Conservation (phyloP, 2,113 vertebrate genomes). For the Balaeniceps rex region DNA sequence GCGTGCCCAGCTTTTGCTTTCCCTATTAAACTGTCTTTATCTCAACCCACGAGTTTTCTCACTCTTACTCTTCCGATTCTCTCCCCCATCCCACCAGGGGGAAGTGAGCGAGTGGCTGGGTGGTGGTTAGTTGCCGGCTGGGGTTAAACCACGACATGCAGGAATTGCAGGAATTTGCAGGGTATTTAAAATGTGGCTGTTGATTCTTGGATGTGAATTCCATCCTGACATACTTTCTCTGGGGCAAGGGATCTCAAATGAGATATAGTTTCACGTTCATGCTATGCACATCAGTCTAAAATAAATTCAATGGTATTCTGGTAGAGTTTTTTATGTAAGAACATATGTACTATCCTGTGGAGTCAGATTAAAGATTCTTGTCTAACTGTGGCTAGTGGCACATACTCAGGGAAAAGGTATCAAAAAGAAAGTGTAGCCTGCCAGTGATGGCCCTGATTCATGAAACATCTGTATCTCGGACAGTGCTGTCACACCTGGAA, state of each 20-base stretch:
- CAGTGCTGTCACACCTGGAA: background rate
- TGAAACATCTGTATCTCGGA: background rate
- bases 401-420: background rate
- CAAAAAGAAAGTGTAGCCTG: background rate
- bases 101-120: too few relatives aligned
- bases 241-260: background rate
- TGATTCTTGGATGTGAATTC: background rate
- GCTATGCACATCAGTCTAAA: background rate
- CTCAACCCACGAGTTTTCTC: too few relatives aligned
- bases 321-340: background rate
- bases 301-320: background rate
- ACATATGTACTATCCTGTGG: background rate
- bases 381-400: background rate
- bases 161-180: background rate
- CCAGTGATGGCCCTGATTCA: background rate
- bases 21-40: too few relatives aligned
- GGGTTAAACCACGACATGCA: background rate
- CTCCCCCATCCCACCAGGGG: too few relatives aligned
- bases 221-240: background rate
- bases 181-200: background rate
- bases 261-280: background rate
- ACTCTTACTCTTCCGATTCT: too few relatives aligned
- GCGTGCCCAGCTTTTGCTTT: too few relatives aligned
- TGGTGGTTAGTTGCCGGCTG: background rate
- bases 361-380: background rate